Base-by-base conservation (phyloP, 2,888 invertebrate genomes). In the Arctia plantaginis region DNA sequence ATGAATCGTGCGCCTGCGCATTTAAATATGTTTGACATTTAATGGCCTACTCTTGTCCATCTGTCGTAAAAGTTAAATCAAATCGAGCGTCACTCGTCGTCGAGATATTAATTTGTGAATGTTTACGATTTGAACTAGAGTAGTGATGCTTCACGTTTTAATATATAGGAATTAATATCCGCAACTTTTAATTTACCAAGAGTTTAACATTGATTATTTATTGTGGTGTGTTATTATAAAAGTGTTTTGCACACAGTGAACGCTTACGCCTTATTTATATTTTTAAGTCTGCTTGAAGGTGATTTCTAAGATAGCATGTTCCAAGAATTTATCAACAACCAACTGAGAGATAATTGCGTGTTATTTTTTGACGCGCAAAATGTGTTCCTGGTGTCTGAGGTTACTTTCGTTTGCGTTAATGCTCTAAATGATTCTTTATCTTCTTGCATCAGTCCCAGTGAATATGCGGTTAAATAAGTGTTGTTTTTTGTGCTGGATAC, bases 21-120 rank as follows among this genome's bases (percentile, higher is more conserved):
- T 74, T 77, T 73, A 76, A 85, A 78, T 83, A 82, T 76, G 70
- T 85, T 75, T 81, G 80, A 78, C 78, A 81, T 85, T 83, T 80
- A 77, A 72, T 71, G 75, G 71, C 59, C 67, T 74, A 47, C 71
- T 74, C 84, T 75, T 79, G 77, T 70, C 75, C 69, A 76, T 71
- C 66, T 69, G 75, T 82, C 76, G 78, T 84, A 79, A 85, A 79
- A 80, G 66, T 75, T 79, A 82, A 85, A 81, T 86, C 82, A 81
- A 79, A 80, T 73, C 59, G 71, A 71, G 70, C 81, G 80, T 83
- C 85, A 77, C 76, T 79, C 68, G 39, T 39, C 71, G 30, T n/a
- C 51, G 41, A 59, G 68, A 81, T 80, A 85, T 78, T 78, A 80
- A 82, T 83, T 84, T 79, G 76, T 76, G 74, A 77, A 82, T 82